phyloP scores from a whole-genome alignment of 1,140 invertebrate species.

The Panagrolaimus sp. region DNA sequence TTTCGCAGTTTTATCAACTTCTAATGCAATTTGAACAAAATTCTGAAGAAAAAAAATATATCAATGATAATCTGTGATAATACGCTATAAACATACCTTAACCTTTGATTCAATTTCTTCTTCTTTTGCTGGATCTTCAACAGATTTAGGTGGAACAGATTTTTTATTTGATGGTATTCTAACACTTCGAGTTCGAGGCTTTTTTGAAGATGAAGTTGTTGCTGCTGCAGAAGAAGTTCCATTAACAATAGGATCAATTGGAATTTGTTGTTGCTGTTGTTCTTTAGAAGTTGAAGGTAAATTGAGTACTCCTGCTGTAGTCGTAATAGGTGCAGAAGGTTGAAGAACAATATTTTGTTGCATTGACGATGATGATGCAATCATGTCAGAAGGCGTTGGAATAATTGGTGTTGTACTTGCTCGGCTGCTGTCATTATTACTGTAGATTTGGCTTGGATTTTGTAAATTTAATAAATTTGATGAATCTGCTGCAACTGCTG shows the following conservation, averaged over 20 bases:
- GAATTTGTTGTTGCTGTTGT: too few relatives aligned
- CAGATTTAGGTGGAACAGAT: background rate
- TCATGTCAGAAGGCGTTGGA: background rate
- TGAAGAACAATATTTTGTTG: background rate
- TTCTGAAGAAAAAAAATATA: conserved; percentile 24
- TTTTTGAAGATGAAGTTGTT: background rate
- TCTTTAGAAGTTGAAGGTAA: background rate
- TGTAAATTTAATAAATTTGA: too few relatives aligned
- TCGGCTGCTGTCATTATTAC: too few relatives aligned
- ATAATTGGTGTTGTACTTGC: background rate
- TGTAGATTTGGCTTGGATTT: too few relatives aligned
- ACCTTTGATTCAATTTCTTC: conserved; percentile 11
- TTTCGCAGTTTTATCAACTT: conserved; percentile 32
- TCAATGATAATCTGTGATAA: too few relatives aligned
- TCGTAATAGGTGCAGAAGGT: background rate
- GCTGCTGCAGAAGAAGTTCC: too few relatives aligned
- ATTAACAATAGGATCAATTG: background rate
- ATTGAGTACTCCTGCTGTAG: too few relatives aligned
- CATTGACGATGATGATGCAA: background rate
- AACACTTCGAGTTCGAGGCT: background rate
- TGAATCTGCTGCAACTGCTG: too few relatives aligned
- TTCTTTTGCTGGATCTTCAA: conserved; percentile 11
- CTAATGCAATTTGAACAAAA: conserved; percentile 30
- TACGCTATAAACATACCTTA: too few relatives aligned
- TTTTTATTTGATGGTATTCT: background rate